Evolutionary conservation across 2,888 invertebrate species (phyloP).

Genomic region (Diadegma fenestrale): DNA sequence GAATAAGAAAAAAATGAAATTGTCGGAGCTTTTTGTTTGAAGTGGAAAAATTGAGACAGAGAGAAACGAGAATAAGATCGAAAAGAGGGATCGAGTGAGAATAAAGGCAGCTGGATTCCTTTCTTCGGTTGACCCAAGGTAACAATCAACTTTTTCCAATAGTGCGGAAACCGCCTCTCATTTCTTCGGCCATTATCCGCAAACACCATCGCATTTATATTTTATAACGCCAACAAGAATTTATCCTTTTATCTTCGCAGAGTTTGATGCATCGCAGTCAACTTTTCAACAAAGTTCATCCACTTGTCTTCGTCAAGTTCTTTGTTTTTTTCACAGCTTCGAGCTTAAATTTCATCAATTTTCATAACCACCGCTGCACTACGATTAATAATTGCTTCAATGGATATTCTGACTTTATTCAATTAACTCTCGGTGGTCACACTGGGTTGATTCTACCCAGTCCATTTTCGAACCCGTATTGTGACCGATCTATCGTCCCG

Average conservation of each 20-base stretch:
- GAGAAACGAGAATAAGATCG: slow-evolving; percentile 3
- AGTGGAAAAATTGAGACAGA: slow-evolving; percentile 31
- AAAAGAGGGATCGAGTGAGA: slow-evolving; percentile 9
- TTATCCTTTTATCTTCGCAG: slow-evolving; percentile 42
- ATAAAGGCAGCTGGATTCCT: slow-evolving; percentile 52
- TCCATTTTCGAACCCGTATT: too few relatives aligned
- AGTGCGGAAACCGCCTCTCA: slow-evolving; percentile 51
- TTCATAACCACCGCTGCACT: not conserved
- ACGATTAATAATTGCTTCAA: not conserved
- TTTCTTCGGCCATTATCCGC: slow-evolving; percentile 63
- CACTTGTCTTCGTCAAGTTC: slow-evolving; percentile 19
- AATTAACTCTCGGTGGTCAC: too few relatives aligned
- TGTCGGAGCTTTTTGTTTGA: slow-evolving; percentile 24
- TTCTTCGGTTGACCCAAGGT: slow-evolving; percentile 49
- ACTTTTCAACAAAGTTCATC: slow-evolving; percentile 34
- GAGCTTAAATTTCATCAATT: not conserved
- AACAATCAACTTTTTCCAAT: slow-evolving; percentile 63
- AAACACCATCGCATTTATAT: slow-evolving; percentile 58
- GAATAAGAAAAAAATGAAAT: slow-evolving; percentile 19
- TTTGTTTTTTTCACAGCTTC: not conserved
- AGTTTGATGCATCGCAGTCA: slow-evolving; percentile 18
- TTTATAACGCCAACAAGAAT: slow-evolving; percentile 42
- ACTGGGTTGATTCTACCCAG: too few relatives aligned
- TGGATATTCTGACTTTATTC: not conserved
- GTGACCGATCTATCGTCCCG: too few relatives aligned